Conservation (phyloP, 2,113 vertebrate genomes). For the Donacobius atricapilla region DNA sequence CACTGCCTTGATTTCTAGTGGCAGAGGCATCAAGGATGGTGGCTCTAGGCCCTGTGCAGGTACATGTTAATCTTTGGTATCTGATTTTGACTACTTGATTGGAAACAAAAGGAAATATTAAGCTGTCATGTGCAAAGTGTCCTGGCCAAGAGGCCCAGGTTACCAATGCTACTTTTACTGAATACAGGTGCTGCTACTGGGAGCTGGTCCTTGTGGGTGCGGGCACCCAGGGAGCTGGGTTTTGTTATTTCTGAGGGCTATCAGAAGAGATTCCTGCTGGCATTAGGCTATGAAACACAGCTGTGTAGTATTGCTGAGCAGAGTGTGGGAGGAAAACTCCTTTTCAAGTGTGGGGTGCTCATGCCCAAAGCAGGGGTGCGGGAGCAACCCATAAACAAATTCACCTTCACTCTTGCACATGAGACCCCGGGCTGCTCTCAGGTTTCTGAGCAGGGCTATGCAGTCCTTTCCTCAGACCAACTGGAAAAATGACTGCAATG, state of each 20-base stretch:
- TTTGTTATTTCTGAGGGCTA: neutral
- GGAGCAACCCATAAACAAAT: neutral
- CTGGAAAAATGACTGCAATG: neutral
- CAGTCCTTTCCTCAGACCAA: neutral
- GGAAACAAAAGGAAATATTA: neutral
- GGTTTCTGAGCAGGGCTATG: neutral
- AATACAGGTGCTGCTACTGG: neutral
- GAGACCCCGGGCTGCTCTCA: fast-evolving
- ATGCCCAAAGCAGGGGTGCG: neutral
- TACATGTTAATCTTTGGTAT: neutral
- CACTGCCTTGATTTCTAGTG: neutral
- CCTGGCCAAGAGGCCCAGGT: neutral
- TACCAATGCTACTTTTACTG: neutral
- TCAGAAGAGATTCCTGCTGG: neutral
- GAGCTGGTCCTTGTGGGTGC: neutral
- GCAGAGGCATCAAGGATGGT: neutral
- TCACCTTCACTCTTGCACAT: neutral
- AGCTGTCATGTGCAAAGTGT: neutral
- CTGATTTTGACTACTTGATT: neutral
- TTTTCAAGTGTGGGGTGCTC: neutral
- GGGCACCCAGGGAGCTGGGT: neutral
- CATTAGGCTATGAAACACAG: neutral
- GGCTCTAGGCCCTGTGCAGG: neutral
- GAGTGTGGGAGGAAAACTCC: neutral
- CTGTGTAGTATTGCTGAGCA: neutral